Conservation (phyloP, 2,113 vertebrate species). For the Amia ocellicauda region DNA sequence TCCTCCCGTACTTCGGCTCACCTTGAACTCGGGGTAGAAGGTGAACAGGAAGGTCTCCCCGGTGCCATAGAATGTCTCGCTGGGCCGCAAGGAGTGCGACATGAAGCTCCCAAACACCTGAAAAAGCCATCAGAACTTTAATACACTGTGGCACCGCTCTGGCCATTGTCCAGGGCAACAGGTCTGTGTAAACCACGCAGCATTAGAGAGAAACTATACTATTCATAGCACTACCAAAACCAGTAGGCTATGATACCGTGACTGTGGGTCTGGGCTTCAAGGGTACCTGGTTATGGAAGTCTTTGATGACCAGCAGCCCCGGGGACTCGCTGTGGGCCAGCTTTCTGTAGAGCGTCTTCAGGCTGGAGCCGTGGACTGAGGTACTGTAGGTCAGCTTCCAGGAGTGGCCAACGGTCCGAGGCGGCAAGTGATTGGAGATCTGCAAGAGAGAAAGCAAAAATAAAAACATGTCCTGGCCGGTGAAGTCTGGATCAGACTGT, state of each 20-base stretch:
- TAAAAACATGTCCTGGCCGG: too few species aligned
- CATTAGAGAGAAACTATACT: too few species aligned
- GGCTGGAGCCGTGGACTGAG: conserved; percentile 63
- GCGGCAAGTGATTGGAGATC: conserved; percentile 65
- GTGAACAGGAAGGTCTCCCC: conserved; percentile 74
- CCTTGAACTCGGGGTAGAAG: conserved; percentile 70
- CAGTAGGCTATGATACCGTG: too few species aligned
- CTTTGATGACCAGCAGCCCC: conserved; percentile 64
- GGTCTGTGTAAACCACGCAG: too few species aligned
- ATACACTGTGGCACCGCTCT: too few species aligned
- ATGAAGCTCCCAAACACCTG: conserved; percentile 70
- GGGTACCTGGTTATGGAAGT: conserved; percentile 60
- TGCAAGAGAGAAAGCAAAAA: conserved; percentile 23
- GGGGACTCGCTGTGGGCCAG: conserved; percentile 59
- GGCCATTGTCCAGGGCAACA: too few species aligned
- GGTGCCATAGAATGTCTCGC: conserved; percentile 68
- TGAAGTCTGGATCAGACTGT: too few species aligned
- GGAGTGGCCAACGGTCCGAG: conserved; percentile 57
- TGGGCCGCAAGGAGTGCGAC: conserved; percentile 63
- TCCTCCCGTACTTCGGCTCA: conserved; percentile 35
- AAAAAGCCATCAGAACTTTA: neutral
- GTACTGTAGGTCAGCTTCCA: conserved; percentile 69
- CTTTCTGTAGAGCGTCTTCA: conserved; percentile 71
- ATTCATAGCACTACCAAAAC: too few species aligned
- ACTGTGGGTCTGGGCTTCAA: neutral